A percentile compares a stretch with the other conserved stretches of the same genome.
These are phyloP conservation scores for Synergus gifuensis DNA, from an alignment of 2,888 invertebrate species.

Conservation along the genomic window DNA sequence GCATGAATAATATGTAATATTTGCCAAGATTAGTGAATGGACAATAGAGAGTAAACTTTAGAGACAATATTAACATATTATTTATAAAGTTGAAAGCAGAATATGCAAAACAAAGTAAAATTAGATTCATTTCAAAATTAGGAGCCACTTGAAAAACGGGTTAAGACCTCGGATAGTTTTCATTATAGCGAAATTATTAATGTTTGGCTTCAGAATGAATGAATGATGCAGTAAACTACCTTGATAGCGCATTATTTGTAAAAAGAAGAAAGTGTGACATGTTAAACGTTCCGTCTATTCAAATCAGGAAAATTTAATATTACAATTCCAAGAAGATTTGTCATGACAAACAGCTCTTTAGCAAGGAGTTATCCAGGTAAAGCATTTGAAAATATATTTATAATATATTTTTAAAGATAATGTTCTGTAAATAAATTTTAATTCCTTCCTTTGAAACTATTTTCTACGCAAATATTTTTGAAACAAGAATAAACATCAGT, in stretches of 20 bases:
- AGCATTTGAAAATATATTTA: no score
- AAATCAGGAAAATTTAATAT: neutral
- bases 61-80: neutral
- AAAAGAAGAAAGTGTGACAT: neutral
- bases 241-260: neutral
- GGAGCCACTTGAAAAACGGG: neutral
- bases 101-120: slow-evolving; percentile 24
- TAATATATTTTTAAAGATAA: no score
- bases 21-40: neutral
- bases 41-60: neutral
- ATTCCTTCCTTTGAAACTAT: neutral
- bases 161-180: neutral
- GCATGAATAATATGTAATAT: neutral
- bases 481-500: neutral
- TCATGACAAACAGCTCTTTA: neutral
- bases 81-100: slow-evolving; percentile 16
- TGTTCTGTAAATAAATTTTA: neutral
- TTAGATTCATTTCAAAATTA: slow-evolving; percentile 13
- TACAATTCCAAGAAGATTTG: neutral
- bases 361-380: no score
- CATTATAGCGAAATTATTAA: neutral
- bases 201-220: neutral
- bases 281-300: neutral
- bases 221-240: neutral
- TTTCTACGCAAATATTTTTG: neutral